A percentile compares a stretch with the other conserved stretches of the same genome.
Evolutionary conservation across 2,113 vertebrate genomes (phyloP).

Genomic region (Pachypanchax playfairii): DNA sequence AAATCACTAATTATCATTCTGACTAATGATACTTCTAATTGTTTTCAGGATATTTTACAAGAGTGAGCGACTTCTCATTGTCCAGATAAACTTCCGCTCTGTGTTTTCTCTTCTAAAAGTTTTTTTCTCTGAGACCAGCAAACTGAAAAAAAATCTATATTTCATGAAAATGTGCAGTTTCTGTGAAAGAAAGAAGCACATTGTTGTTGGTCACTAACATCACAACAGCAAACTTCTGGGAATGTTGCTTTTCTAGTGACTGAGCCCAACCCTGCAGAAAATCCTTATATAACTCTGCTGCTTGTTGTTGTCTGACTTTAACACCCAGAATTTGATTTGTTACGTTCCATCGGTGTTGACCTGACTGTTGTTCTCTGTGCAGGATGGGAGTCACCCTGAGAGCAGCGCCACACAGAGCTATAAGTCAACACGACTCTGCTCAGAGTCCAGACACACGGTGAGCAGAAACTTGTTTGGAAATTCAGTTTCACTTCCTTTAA

Average conservation of each 20-base stretch:
- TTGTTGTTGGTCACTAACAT: conserved; percentile 19
- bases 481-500: conserved; percentile 1
- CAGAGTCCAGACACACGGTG: conserved; percentile 53
- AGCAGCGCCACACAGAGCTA: not conserved
- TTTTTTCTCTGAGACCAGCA: no score
- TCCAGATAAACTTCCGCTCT: not conserved
- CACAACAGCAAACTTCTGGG: not conserved
- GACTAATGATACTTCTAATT: no score
- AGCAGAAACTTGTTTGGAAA: conserved; percentile 16
- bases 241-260: not conserved
- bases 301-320: conserved; percentile 8
- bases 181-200: conserved; percentile 10
- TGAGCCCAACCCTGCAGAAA: not conserved
- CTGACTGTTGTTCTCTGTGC: not conserved
- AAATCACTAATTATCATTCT: no score
- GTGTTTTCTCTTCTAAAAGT: conserved; percentile 17
- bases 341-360: not conserved
- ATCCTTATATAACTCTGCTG: conserved; percentile 21
- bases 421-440: conserved; percentile 36
- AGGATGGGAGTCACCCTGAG: conserved; percentile 55
- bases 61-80: not conserved
- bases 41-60: no score
- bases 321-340: not conserved
- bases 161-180: conserved; percentile 23
- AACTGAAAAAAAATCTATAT: conserved; percentile 42